phyloP scores from a whole-genome alignment of 2,797 vertebrate species.

The Delichon dasypus region DNA sequence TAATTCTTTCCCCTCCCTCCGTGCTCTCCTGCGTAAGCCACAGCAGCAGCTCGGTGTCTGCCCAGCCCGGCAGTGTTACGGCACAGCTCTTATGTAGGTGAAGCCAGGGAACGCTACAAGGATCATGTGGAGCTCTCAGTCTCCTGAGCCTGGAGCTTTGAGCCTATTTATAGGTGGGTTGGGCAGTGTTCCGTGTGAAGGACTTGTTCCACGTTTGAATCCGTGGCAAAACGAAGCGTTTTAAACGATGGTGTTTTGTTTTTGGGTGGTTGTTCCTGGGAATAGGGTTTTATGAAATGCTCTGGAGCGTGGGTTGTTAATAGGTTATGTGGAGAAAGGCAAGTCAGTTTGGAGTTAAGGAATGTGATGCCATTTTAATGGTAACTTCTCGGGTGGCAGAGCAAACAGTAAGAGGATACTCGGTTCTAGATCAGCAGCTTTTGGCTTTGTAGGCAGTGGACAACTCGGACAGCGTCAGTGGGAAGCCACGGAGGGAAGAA shows the following conservation, averaged over 20 bases:
- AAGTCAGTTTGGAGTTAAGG: not conserved
- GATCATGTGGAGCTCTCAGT: not conserved
- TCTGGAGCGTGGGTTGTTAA: not conserved
- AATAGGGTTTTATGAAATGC: not conserved
- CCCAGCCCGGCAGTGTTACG: not conserved
- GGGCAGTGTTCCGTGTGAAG: not conserved
- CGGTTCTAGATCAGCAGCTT: conserved; percentile 22
- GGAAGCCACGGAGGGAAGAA: not conserved
- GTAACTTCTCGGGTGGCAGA: conserved; percentile 31
- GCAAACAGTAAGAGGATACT: conserved; percentile 47
- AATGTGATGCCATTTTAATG: conserved; percentile 6
- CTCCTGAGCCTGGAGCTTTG: conserved; percentile 20
- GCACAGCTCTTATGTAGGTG: not conserved
- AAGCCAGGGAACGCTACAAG: not conserved
- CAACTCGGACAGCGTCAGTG: not conserved
- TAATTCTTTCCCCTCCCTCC: not conserved
- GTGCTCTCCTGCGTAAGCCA: not conserved
- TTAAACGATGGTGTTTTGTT: not conserved
- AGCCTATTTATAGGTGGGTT: conserved; percentile 54
- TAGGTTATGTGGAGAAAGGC: not conserved
- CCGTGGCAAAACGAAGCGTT: rapidly evolving
- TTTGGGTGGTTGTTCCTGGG: rapidly evolving
- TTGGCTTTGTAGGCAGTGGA: not conserved
- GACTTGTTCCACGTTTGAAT: not conserved
- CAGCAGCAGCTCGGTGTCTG: not conserved